Conservation (phyloP, 2,113 vertebrate species). For the Synodontis membranacea region DNA sequence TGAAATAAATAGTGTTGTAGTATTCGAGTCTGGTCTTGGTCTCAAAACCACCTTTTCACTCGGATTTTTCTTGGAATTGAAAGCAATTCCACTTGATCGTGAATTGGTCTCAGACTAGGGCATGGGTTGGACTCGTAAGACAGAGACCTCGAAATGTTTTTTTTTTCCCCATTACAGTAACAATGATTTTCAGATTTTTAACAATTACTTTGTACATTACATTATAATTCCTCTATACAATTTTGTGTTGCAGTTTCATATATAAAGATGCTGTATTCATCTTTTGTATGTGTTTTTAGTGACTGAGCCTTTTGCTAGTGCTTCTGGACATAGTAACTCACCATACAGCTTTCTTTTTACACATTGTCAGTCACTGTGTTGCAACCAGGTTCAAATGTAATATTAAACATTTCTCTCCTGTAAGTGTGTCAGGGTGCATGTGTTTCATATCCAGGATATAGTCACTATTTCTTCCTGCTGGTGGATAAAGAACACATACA, state of each 20-base stretch:
- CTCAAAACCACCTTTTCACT: too few relatives aligned
- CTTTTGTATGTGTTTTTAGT: neutral
- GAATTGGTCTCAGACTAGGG: too few relatives aligned
- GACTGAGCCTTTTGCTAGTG: neutral
- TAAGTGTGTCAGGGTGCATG: neutral
- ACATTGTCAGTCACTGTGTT: neutral
- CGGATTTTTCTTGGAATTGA: too few relatives aligned
- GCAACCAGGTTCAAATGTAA: neutral
- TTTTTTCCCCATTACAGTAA: too few relatives aligned
- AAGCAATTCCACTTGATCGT: too few relatives aligned
- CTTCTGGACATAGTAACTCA: neutral
- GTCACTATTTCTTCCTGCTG: constrained; percentile 7
- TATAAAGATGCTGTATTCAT: neutral
- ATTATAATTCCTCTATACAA: neutral
- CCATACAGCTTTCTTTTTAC: neutral
- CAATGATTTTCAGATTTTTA: neutral
- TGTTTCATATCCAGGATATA: neutral
- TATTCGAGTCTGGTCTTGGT: too few relatives aligned
- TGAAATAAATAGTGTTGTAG: too few relatives aligned
- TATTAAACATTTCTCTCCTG: neutral
- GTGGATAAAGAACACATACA: neutral
- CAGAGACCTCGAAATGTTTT: too few relatives aligned
- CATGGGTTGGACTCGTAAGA: too few relatives aligned
- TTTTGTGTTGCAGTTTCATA: neutral
- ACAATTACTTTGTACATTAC: neutral